Evolutionary conservation across 2,888 invertebrate genomes (phyloP).

Genomic region (Ochlodes sylvanus): DNA sequence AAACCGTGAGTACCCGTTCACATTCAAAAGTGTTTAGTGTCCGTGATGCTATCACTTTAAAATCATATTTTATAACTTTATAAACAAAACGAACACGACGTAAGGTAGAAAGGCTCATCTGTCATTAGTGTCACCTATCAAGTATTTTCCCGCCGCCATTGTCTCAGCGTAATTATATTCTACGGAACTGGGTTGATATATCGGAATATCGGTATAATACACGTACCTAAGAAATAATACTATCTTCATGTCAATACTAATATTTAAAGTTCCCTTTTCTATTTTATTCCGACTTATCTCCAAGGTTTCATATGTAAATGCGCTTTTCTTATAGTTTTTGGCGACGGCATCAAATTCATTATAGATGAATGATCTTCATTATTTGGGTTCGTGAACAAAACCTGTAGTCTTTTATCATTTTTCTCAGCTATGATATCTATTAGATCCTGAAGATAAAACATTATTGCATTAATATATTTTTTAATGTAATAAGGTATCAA

Average conservation of each 20-base stretch:
- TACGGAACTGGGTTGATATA: no score
- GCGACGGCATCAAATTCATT: constrained; percentile 47
- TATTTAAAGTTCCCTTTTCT: no score
- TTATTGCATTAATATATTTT: neutral
- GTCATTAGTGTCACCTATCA: neutral
- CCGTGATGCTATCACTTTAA: no score
- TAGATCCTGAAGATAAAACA: constrained; percentile 58
- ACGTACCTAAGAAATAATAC: no score
- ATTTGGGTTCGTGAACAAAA: constrained; percentile 54
- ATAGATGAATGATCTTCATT: constrained; percentile 49
- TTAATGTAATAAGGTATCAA: neutral
- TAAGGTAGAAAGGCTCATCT: neutral
- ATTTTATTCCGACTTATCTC: neutral
- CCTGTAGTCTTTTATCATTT: constrained; percentile 54
- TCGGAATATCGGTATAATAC: no score
- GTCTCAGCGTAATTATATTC: no score
- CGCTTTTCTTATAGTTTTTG: neutral
- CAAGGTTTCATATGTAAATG: constrained; percentile 10
- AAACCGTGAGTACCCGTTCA: no score
- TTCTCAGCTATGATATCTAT: constrained; percentile 59
- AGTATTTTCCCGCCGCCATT: neutral
- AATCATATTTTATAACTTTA: no score
- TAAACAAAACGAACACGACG: neutral
- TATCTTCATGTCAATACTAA: no score
- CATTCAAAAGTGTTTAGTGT: no score